Evolutionary conservation across 2,888 invertebrate genomes (phyloP), one percentile per base, ranked within the genome.

Genomic region (Chalcosyrphus nemorum): DNA sequence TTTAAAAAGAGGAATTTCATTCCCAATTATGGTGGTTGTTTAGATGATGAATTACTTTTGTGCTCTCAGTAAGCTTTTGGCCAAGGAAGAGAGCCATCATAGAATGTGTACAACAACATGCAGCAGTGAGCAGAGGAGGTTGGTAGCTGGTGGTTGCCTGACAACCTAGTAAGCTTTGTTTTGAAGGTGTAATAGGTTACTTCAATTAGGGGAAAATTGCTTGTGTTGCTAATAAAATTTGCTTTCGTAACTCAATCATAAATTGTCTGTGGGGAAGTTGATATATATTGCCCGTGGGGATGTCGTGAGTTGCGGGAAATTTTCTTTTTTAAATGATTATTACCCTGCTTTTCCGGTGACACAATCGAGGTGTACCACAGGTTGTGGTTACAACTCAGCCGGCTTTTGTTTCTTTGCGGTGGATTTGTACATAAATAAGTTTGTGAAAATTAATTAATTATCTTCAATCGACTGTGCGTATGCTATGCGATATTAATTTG

Each of bases 391-490:
- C 45, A 15, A 6, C 7, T 65, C 50, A 52, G n/a, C 29, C 29
- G 76, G 47, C 38, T 24, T 56, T 56, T 70, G 76, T 70, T n/a
- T 29, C 47, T 47, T 29, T 38, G 47, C 47, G 66, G 61, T 38
- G 29, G 38, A 38, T 13, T 38, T 38, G 13, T 32, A 29, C 47
- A 47, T 54, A n/a, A n/a, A n/a, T 13, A 13, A 9, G 50, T 65
- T 45, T 57, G 43, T 24, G 52, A 35, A 47, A 65, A 41, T 78
- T 56, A 78, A 77, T 77, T 77, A 70, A 2, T 11, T 45, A 19
- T 3, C 11, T 19, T 15, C 24, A 63, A 77, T 77, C 77, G 77
- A 43, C 56, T 56, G 21, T 24, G 65, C 4, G 27, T 35, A 38
- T n/a, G n/a, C n/a, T n/a, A n/a, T n/a, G n/a, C n/a, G n/a, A n/a